Conservation (phyloP, 2,113 vertebrate genomes). For the Charadrius vociferus region DNA sequence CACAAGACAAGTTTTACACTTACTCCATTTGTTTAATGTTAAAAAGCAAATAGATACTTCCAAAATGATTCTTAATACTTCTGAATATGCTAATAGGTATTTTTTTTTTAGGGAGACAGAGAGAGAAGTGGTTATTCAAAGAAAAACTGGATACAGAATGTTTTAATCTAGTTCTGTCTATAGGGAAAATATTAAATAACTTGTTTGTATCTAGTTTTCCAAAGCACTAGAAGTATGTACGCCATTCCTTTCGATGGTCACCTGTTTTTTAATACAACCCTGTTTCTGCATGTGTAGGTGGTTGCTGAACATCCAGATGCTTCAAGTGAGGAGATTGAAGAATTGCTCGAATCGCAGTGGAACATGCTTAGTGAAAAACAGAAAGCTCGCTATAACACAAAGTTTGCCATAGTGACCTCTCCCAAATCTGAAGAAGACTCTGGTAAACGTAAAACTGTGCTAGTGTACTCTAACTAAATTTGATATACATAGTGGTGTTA, state of each 20-base stretch:
- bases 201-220: neutral
- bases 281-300: slow-evolving; percentile 72
- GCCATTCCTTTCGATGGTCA: neutral
- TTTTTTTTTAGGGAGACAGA: neutral
- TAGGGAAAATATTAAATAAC: neutral
- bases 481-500: slow-evolving; percentile 35
- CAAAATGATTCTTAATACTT: neutral
- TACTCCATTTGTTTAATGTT: neutral
- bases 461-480: slow-evolving; percentile 65
- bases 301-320: slow-evolving; percentile 81
- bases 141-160: neutral
- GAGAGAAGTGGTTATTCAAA: neutral
- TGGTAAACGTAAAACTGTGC: slow-evolving; percentile 74
- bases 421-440: slow-evolving; percentile 75
- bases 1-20: neutral
- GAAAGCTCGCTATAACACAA: slow-evolving; percentile 83
- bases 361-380: slow-evolving; percentile 82
- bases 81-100: neutral
- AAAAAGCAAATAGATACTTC: neutral
- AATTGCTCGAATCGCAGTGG: slow-evolving; percentile 83
- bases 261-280: slow-evolving; percentile 47
- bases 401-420: slow-evolving; percentile 80
- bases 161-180: neutral
- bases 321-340: slow-evolving; percentile 80
- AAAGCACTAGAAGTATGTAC: neutral